These are phyloP conservation scores for Prionace glauca DNA, from an alignment of 2,797 vertebrate genomes.

Conservation along the genomic window DNA sequence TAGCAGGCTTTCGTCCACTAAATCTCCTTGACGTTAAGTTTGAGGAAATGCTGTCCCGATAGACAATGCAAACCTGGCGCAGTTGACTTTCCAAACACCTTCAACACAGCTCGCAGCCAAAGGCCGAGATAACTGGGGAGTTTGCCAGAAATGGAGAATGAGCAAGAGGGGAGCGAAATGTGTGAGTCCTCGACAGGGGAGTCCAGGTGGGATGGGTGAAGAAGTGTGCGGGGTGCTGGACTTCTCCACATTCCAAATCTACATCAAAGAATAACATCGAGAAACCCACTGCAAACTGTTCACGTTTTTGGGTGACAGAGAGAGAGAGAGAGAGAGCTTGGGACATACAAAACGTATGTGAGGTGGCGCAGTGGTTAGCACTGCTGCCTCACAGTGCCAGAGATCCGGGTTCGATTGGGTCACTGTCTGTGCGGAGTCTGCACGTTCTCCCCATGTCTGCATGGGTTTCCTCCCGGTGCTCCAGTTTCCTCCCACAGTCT, in stretches of 20 bases:
- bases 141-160: neutral
- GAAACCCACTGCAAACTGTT: neutral
- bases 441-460: no score
- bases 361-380: no score
- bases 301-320: neutral
- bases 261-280: neutral
- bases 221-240: neutral
- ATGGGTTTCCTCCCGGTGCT: no score
- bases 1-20: neutral
- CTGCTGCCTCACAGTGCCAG: no score
- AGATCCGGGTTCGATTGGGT: no score
- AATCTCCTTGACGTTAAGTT: neutral
- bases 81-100: neutral
- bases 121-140: neutral
- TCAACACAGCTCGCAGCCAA: neutral
- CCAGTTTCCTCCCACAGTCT: no score
- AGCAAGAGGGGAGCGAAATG: neutral
- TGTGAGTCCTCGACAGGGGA: neutral
- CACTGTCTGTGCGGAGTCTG: no score
- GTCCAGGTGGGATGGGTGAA: neutral
- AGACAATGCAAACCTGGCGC: neutral
- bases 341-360: neutral
- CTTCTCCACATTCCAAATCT: neutral
- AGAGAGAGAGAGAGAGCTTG: neutral
- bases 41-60: neutral